Evolutionary conservation across 2,888 invertebrate species (phyloP).

Genomic region (Tetragonisca angustula): DNA sequence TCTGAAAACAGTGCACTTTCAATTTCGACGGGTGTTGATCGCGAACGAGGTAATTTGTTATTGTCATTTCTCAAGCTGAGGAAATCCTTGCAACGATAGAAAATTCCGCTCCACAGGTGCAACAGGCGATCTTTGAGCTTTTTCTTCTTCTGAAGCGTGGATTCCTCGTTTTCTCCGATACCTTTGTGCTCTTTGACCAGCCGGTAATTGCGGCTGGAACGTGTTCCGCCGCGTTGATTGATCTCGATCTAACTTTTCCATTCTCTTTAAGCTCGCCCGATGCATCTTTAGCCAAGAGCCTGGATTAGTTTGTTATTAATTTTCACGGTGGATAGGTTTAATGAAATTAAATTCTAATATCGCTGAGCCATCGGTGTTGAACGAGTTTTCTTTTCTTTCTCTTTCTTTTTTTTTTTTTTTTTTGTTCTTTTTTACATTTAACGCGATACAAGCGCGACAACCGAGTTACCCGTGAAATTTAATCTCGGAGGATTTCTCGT

Average conservation of each 20-base stretch:
- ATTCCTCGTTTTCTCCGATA: neutral
- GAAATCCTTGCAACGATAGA: neutral
- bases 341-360: neutral
- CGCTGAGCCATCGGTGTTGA: too few relatives aligned
- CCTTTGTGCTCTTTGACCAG: neutral
- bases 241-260: neutral
- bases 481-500: too few relatives aligned
- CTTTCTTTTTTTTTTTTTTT: too few relatives aligned
- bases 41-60: slow-evolving; percentile 2
- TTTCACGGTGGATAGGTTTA: neutral
- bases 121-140: neutral
- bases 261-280: neutral
- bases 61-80: too few relatives aligned
- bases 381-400: too few relatives aligned
- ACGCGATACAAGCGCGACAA: too few relatives aligned
- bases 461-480: too few relatives aligned
- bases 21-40: neutral
- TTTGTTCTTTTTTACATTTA: too few relatives aligned
- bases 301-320: neutral
- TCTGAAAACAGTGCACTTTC: too few relatives aligned
- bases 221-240: neutral
- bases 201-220: slow-evolving; percentile 2
- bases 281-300: neutral
- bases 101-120: neutral
- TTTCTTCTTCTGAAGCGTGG: neutral